A percentile compares a stretch with the other conserved stretches of the same genome.
phyloP scores from a whole-genome alignment of 2,113 vertebrate genomes.

The Tympanuchus pallidicinctus region DNA sequence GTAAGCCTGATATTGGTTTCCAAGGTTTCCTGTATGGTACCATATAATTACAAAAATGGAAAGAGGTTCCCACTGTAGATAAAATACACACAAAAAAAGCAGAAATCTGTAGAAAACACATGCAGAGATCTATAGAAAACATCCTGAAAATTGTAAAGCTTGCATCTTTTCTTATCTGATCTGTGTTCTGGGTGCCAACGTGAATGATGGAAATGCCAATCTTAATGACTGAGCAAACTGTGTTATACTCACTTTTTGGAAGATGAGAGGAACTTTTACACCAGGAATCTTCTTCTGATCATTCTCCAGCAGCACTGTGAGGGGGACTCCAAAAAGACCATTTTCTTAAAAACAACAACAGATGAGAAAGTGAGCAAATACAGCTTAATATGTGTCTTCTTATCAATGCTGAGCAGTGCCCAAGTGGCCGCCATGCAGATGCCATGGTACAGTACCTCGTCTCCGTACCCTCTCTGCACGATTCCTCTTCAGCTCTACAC shows the following conservation, averaged over 20 bases:
- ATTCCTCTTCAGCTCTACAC: conserved; percentile 87
- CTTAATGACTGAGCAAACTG: neutral
- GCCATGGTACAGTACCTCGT: conserved; percentile 75
- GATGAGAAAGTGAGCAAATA: neutral
- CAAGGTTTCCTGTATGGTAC: accelerated
- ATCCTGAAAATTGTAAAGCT: neutral
- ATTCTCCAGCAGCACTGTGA: conserved; percentile 85
- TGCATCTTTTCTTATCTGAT: neutral
- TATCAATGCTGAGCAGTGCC: accelerated
- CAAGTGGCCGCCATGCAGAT: neutral
- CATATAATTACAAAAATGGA: neutral
- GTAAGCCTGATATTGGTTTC: neutral
- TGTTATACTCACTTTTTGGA: conserved; percentile 87
- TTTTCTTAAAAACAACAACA: conserved; percentile 78
- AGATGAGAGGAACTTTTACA: conserved; percentile 90
- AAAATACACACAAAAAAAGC: neutral
- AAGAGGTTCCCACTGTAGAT: neutral
- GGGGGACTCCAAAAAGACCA: conserved; percentile 91
- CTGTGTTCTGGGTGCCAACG: neutral
- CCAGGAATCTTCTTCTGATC: conserved; percentile 90
- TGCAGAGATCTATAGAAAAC: neutral
- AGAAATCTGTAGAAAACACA: neutral
- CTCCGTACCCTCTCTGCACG: conserved; percentile 80
- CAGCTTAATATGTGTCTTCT: accelerated
- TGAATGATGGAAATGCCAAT: neutral